These are phyloP conservation scores for Nematostella vectensis DNA, from an alignment of 92 coral and sea anemone genomes.

Conservation along the genomic window DNA sequence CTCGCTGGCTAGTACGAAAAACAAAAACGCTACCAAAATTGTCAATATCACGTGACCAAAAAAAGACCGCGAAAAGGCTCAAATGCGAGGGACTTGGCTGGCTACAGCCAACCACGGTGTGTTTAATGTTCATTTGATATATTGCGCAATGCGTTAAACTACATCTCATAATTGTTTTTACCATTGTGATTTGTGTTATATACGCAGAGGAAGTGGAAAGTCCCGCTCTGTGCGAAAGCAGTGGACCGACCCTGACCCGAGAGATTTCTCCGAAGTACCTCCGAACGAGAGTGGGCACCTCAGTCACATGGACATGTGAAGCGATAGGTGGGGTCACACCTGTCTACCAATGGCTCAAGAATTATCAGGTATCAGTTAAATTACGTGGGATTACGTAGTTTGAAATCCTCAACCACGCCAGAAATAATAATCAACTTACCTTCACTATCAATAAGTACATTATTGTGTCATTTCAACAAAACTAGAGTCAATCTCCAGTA, in stretches of 20 bases:
- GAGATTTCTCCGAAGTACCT: constrained; percentile 25
- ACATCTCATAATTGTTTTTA: background rate
- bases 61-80: too few species aligned
- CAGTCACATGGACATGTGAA: constrained; percentile 52
- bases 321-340: constrained; percentile 36
- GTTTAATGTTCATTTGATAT: too few species aligned
- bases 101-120: too few species aligned
- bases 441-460: too few species aligned
- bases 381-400: background rate
- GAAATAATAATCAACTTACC: too few species aligned
- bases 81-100: too few species aligned
- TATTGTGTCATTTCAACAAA: too few species aligned
- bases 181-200: background rate
- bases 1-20: too few species aligned
- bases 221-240: constrained; percentile 25
- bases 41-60: too few species aligned
- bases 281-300: constrained; percentile 31
- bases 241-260: constrained; percentile 33
- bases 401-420: background rate
- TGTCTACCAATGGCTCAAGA: constrained; percentile 37
- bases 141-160: too few species aligned
- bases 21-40: too few species aligned
- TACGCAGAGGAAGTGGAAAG: constrained; percentile 16
- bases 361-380: constrained; percentile 20
- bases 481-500: too few species aligned